Percentiles rank a stretch among this genome's conserved stretches.
These are phyloP conservation scores for Lagopus leucura DNA, from an alignment of 2,113 vertebrate genomes.

Conservation along the genomic window DNA sequence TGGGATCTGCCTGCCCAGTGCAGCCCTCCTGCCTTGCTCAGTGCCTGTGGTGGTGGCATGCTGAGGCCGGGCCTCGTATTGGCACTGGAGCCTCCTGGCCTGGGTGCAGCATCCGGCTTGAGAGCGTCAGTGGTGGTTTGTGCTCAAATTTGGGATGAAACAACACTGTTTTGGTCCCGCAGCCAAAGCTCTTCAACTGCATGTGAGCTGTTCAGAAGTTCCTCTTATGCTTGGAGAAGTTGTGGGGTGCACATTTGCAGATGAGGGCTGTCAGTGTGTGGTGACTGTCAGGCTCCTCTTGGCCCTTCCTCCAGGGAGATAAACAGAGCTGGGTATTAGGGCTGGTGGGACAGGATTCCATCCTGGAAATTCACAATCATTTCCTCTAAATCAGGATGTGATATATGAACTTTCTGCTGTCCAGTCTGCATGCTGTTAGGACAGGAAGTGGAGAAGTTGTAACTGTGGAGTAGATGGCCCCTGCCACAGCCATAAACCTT, in stretches of 20 bases:
- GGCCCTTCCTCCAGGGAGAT: background rate
- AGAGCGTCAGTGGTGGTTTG: background rate
- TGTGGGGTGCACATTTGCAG: background rate
- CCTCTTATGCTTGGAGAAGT: background rate
- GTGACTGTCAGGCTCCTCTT: background rate
- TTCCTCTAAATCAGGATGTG: slow-evolving; percentile 64
- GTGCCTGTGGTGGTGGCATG: background rate
- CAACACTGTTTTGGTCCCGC: background rate
- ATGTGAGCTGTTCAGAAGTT: background rate
- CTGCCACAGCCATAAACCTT: background rate
- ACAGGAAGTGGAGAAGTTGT: slow-evolving; percentile 38
- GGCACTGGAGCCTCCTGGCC: background rate
- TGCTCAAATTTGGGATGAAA: background rate
- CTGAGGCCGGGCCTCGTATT: background rate
- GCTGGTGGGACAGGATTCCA: slow-evolving; percentile 41
- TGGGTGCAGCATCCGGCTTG: background rate
- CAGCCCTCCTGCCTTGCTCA: background rate
- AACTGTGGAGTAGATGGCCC: slow-evolving; percentile 34
- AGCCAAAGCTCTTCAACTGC: background rate
- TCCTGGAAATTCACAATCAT: slow-evolving; percentile 51
- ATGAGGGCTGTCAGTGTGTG: background rate
- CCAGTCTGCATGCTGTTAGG: background rate
- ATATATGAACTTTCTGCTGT: slow-evolving; percentile 11
- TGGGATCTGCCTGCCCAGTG: background rate
- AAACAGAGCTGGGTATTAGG: background rate